Base-by-base conservation (phyloP, 2,113 vertebrate genomes). In the Serilophus lunatus region DNA sequence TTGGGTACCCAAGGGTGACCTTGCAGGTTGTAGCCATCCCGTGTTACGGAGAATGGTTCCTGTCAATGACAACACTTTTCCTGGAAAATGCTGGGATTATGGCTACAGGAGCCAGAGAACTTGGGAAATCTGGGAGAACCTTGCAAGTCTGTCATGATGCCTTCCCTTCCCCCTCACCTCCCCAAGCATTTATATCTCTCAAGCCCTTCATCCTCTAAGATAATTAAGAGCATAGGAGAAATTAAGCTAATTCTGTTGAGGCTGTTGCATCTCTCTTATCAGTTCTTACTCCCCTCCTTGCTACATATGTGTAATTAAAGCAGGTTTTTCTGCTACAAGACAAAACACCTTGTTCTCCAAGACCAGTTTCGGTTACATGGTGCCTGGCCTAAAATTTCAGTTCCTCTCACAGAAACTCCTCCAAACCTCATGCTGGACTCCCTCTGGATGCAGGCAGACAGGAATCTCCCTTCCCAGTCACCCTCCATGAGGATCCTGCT, bases 211-310 rank as follows among this genome's bases (percentile, higher is more conserved):
- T 94, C 25, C 24, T 85, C 50, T 18, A 90, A 70, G 50, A 79
- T 92, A 91, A 96, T 93, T 88, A 90, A 91, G 68, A 47, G 56
- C 82, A 92, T 26, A 68, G 68, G 75, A 91, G 93, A 94, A 96
- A 95, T 91, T 74, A 91, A 85, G 45, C 26, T 87, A 90, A 95
- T 86, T 93, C 84, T 82, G 28, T 16, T 61, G 87, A 47, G 92
- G 85, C 40, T 90, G 54, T 74, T 82, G 51, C 26, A 1, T 35
- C 8, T 54, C 59, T 82, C 85, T 91, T 77, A 92, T 77, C 76
- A 78, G 42, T 29, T 66, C 60, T 82, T 86, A 66, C 50, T 78
- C 47, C 68, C 79, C 47, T 70, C 60, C 59, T 92, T 68, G 10
- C 63, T 70, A 11, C 22, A 8, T 6, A 13, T 0, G 3, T 88